Evolutionary conservation across 1,140 invertebrate genomes (phyloP).

Genomic region (Trachymyrmex cornetzi): DNA sequence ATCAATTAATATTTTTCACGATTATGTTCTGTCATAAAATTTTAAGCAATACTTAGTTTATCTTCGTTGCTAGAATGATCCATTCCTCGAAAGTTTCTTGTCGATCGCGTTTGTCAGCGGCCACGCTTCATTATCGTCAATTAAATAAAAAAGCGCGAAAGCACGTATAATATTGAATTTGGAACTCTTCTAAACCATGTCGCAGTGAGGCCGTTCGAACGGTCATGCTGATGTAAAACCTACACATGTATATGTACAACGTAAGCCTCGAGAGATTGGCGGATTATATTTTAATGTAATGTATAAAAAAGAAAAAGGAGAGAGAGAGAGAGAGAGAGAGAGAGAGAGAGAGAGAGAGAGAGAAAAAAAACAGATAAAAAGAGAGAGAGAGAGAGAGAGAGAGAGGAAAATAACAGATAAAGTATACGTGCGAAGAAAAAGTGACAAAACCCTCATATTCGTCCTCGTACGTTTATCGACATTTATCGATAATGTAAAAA

Average conservation of each 20-base stretch:
- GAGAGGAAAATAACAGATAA: constrained; percentile 42
- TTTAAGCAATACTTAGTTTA: background rate
- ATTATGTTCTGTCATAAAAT: background rate
- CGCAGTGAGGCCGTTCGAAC: constrained; percentile 66
- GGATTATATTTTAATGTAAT: constrained; percentile 79
- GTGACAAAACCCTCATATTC: constrained; percentile 21
- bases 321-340: background rate
- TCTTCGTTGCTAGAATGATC: background rate
- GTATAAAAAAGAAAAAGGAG: constrained; percentile 56
- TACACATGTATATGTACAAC: constrained; percentile 70
- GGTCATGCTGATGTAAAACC: constrained; percentile 68
- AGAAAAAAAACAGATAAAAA: constrained; percentile 51
- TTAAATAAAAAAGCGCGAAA: constrained; percentile 58
- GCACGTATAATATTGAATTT: constrained; percentile 69
- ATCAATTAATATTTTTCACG: background rate
- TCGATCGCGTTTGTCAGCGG: constrained; percentile 48
- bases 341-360: constrained; percentile 3
- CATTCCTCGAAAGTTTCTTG: constrained; percentile 14
- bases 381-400: background rate
- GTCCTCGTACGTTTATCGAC: constrained; percentile 58
- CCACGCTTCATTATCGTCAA: constrained; percentile 67
- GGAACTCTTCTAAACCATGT: constrained; percentile 71
- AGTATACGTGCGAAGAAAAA: constrained; percentile 50
- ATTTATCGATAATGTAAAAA: constrained; percentile 58
- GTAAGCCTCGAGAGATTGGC: constrained; percentile 75